A percentile compares a stretch with the other conserved stretches of the same genome.
These are phyloP conservation scores for Schlechtendalia chinensis DNA, from an alignment of 1,140 invertebrate species.

Conservation along the genomic window DNA sequence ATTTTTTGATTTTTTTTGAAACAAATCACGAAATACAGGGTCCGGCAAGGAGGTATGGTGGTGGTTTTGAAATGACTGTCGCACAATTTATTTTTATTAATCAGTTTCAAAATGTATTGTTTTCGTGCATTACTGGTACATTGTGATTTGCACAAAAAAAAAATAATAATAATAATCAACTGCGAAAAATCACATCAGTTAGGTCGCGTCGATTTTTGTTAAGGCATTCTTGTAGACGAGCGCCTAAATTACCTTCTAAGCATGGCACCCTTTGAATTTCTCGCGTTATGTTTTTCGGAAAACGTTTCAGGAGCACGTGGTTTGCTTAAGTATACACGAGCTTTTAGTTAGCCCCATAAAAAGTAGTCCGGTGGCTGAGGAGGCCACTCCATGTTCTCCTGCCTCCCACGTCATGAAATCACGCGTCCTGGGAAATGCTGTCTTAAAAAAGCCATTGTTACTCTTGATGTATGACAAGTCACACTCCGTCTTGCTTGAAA, in stretches of 20 bases:
- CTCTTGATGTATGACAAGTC: conserved; percentile 49
- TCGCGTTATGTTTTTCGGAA: not conserved
- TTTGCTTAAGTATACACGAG: not conserved
- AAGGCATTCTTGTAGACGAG: not conserved
- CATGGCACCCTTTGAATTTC: not conserved
- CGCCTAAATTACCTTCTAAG: not conserved
- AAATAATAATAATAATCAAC: conserved; percentile 1
- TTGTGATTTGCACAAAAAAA: conserved; percentile 2
- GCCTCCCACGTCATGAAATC: conserved; percentile 50
- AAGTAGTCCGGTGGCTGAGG: conserved; percentile 28
- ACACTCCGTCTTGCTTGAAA: conserved; percentile 53
- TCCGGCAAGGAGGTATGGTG: not conserved
- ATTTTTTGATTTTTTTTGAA: no score
- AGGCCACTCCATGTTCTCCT: no score
- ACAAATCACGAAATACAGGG: no score
- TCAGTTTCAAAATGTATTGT: not conserved
- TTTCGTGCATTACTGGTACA: not conserved
- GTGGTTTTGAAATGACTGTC: not conserved
- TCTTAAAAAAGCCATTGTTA: not conserved
- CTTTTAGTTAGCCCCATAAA: conserved; percentile 19
- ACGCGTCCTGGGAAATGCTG: not conserved
- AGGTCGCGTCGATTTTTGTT: not conserved
- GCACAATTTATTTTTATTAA: conserved; percentile 1
- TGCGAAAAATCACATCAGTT: not conserved
- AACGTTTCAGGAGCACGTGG: not conserved